Evolutionary conservation across 2,797 vertebrate species (phyloP), one percentile per base, ranked within the genome.

Genomic region (Sandelia bainsii): DNA sequence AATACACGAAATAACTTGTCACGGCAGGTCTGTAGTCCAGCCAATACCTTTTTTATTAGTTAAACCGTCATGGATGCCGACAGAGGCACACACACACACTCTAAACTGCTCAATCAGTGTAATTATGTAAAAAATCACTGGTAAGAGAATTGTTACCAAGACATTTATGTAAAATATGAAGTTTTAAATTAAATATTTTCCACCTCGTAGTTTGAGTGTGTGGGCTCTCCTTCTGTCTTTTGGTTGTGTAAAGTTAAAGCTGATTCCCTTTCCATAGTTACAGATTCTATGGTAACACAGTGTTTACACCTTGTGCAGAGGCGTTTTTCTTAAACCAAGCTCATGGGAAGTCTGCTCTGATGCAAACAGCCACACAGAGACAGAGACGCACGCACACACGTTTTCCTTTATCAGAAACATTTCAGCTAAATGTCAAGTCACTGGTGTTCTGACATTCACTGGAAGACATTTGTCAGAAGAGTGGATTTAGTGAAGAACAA

Each of bases 261-360:
- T 17, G 58, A 84, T 87, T 82, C 64, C 73, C 39, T 77, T 73
- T 77, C 88, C 89, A 72, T 93, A 80, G 92, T 80, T 77, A 91
- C 91, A 16, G 87, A 58, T 66, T 86, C 91, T 91, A 90, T 93
- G 91, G 91, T 80, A 87, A 94, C 92, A 48, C 49, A n/a, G 68
- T 86, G 78, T 91, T 92, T 89, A 81, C 32, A 34, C 82, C 46
- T 56, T 76, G 50, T 74, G 76, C 20, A 0, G 81, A 85, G 70
- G 32, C 81, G 83, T 87, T 89, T 80, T 86, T 73, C 64, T 34
- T 16, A 5, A 68, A 79, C 51, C 27, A 61, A 57, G 80, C 87
- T 87, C 88, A 75, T 79, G 81, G 79, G 80, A 87, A 75, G 68
- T 57, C 22, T 45, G 67, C 51, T 62, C 44, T 53, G 75, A 83